These are phyloP conservation scores for Ranitomeya imitator DNA, from an alignment of 2,113 vertebrate genomes.

Conservation along the genomic window DNA sequence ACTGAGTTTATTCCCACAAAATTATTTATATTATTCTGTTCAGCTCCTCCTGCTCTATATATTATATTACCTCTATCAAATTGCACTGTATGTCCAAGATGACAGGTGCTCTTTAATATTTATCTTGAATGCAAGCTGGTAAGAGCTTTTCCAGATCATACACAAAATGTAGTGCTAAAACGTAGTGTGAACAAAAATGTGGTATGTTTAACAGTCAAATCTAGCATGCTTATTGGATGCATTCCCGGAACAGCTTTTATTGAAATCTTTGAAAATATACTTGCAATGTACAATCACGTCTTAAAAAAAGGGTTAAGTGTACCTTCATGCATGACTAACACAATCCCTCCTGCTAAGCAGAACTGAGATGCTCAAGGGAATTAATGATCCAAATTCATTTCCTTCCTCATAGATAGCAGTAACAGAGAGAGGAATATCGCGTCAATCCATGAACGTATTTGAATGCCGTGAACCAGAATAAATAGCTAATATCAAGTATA, in stretches of 20 bases:
- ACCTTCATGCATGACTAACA: neutral
- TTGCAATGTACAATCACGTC: neutral
- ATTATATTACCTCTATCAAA: no score
- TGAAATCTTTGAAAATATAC: neutral
- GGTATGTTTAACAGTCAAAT: no score
- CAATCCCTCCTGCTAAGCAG: constrained; percentile 26
- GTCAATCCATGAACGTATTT: constrained; percentile 11
- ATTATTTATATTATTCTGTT: no score
- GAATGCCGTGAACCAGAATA: constrained; percentile 26
- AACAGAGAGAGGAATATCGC: neutral
- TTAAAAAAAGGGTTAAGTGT: neutral
- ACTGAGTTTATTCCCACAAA: no score
- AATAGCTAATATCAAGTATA: constrained; percentile 24
- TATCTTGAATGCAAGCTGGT: no score
- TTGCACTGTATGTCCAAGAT: no score
- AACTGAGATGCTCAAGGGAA: constrained; percentile 29
- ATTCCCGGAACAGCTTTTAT: neutral
- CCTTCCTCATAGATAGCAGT: constrained; percentile 32
- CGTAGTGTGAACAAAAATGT: no score
- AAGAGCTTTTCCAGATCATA: no score
- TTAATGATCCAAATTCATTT: constrained; percentile 50
- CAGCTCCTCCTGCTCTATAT: no score
- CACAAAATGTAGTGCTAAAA: no score
- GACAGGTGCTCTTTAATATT: no score
- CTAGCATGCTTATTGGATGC: neutral